Base-by-base conservation (phyloP, 2,797 vertebrate species). In the Pangasius krempfi region DNA sequence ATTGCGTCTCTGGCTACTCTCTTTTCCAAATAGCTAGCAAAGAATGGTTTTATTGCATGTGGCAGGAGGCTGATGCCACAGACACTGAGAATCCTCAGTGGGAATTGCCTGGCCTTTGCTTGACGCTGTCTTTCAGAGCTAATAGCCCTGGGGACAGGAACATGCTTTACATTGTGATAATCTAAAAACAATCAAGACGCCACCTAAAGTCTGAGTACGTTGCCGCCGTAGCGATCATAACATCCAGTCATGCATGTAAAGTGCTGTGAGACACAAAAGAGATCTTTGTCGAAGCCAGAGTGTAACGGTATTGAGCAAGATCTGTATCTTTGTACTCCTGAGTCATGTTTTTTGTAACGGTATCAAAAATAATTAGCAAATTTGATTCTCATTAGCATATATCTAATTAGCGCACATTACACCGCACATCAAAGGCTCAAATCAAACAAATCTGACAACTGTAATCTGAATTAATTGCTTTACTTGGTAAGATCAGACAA, bases 1-100 rank as follows among this genome's bases (percentile, higher is more conserved):
- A 96, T 96, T 95, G 94, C 52, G 86, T 87, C 89, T 87, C 90
- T 81, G 89, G 93, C 92, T 66, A 93, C 89, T 85, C 93, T 93
- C 93, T 92, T 79, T 66, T 86, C 54, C 54, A 52, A 73, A 82
- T n/a, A 44, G 85, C 33, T 86, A 0, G 80, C 90, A 91, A 86
- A 86, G 76, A 88, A 93, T 89, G 56, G 84, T 84, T 89, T 83
- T 88, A 91, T 56, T 84, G 75, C 72, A 88, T 87, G 79, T 86
- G 91, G 89, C 68, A 58, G 22, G 84, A 88, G 80, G 86, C 78
- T 16, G 64, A 20, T 4, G 75, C 89, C 85, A 79, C 86, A 76
- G 58, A 89, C 86, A 75, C 40, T 6, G 70, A 58, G 86, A 82
- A 52, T 72, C 76, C 88, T 87, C 72, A 13, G 33, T 54, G 86